Conservation (phyloP, 2,113 vertebrate species). For the Regulus satrapa region DNA sequence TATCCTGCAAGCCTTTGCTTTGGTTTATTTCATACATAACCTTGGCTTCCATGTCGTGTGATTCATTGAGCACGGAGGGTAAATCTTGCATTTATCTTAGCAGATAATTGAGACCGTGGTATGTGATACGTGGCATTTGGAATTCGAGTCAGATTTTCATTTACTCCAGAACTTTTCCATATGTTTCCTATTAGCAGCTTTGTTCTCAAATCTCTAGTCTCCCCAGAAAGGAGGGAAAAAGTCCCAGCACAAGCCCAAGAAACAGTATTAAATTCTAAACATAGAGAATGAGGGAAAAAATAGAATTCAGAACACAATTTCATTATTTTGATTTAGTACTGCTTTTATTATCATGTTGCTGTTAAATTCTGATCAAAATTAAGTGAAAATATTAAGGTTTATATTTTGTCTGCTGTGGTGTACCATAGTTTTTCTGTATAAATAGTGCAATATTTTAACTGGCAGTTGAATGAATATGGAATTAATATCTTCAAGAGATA, state of each 20-base stretch:
- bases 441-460: not conserved
- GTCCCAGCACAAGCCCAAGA: conserved; percentile 7
- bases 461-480: not conserved
- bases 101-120: conserved; percentile 66
- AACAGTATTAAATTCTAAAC: conserved; percentile 30
- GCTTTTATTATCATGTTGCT: not conserved
- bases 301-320: not conserved
- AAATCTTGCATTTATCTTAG: conserved; percentile 61
- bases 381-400: not conserved
- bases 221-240: conserved; percentile 42
- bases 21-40: not conserved
- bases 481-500: not conserved
- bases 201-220: conserved; percentile 65
- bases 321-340: not conserved
- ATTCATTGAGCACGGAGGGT: not conserved
- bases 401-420: not conserved
- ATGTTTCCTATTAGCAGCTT: conserved; percentile 87
- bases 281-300: not conserved
- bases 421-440: not conserved
- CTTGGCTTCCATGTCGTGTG: not conserved
- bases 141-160: conserved; percentile 78
- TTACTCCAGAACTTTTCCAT: conserved; percentile 87
- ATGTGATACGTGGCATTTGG: conserved; percentile 89
- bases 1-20: not conserved
- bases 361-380: not conserved